A percentile compares a stretch with the other conserved stretches of the same genome.
Evolutionary conservation across 2,797 vertebrate genomes (phyloP).

Genomic region (Taenioides sp.): DNA sequence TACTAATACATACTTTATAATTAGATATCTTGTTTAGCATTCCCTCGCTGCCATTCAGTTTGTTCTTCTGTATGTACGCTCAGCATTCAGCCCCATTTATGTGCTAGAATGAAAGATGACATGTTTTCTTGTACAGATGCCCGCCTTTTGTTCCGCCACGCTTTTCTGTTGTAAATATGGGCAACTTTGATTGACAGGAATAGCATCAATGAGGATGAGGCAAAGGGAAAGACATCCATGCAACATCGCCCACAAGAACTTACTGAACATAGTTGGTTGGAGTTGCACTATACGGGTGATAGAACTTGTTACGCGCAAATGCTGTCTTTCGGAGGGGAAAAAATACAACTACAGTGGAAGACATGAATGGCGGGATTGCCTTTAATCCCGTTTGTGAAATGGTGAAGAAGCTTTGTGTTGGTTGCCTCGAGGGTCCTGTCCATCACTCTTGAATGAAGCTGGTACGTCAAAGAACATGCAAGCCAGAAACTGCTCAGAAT

Average conservation of each 20-base stretch:
- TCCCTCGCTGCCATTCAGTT: constrained; percentile 23
- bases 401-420: constrained; percentile 22
- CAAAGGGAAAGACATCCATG: constrained; percentile 40
- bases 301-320: constrained; percentile 26
- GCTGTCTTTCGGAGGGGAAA: constrained; percentile 23
- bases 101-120: constrained; percentile 28
- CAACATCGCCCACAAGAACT: constrained; percentile 36
- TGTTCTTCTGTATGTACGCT: constrained; percentile 17
- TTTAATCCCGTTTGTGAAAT: constrained; percentile 47
- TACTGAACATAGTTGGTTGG: constrained; percentile 39
- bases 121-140: constrained; percentile 4
- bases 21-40: constrained; percentile 48
- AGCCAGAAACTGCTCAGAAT: constrained; percentile 4
- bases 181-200: constrained; percentile 51
- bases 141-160: constrained; percentile 18
- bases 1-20: constrained; percentile 36
- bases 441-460: constrained; percentile 17
- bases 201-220: constrained; percentile 33
- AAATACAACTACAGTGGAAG: constrained; percentile 23
- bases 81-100: constrained; percentile 24
- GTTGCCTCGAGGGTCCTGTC: constrained; percentile 23
- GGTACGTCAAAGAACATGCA: constrained; percentile 16
- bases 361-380: constrained; percentile 33
- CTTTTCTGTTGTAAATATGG: constrained; percentile 23
- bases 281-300: constrained; percentile 35